Base-by-base conservation (phyloP, 2,888 invertebrate genomes). In the Brachyptera risi region DNA sequence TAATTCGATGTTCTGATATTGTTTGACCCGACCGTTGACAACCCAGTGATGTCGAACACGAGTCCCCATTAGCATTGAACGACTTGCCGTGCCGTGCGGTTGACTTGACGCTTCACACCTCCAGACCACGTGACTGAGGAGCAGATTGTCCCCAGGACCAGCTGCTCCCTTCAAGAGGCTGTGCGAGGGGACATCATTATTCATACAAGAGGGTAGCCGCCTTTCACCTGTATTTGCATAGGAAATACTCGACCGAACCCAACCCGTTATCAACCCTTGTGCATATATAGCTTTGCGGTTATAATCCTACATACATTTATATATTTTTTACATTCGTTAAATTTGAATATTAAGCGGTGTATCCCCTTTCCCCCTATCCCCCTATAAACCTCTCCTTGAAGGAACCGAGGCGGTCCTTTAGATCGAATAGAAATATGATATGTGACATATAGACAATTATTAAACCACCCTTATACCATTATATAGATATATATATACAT, bases 211-310 rank as follows among this genome's bases (percentile, higher is more conserved):
- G 61, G 37, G 44, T 60, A 58, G 19, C 23, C 59, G 47, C n/a
- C 56, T 61, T 59, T 59, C 61, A 64, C 63, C 63, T 64, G 61
- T 64, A 59, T 64, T 64, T 64, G 61, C 63, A 61, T 64, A 64
- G 61, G 57, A 59, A n/a, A n/a, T n/a, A n/a, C n/a, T n/a, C n/a
- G n/a, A n/a, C n/a, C n/a, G n/a, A 59, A 54, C 19, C 35, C 23
- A 31, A 57, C 38, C 56, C 56, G 51, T 19, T 42, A n/a, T 11
- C 27, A 54, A 40, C 27, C 35, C 21, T 23, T 42, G 31, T 51
- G 49, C 7, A 59, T 54, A 24, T 38, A 11, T n/a, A 21, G 54
- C 58, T 50, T 50, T 57, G 58, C 58, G 51, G 61, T 58, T 61
- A 51, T 57, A 51, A 61, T 50, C 57, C 58, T 44, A 58, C 17